These are phyloP conservation scores for Sander vitreus DNA, from an alignment of 2,113 vertebrate genomes.

Conservation along the genomic window DNA sequence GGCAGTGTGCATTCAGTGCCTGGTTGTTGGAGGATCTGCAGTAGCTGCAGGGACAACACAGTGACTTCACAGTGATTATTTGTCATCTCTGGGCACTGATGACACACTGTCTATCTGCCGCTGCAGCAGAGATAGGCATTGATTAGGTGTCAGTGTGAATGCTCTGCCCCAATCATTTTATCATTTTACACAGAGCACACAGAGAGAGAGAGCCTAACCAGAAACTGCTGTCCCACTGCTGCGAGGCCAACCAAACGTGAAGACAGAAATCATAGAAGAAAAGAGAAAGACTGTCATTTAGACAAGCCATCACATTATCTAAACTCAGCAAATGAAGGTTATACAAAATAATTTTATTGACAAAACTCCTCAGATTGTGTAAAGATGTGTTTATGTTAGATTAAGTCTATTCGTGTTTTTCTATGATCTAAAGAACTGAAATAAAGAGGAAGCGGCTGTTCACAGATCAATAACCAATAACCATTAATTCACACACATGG, in stretches of 20 bases:
- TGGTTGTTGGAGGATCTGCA: slow-evolving; percentile 3
- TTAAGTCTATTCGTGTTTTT: slow-evolving; percentile 9
- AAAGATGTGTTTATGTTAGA: background rate
- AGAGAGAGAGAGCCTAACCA: slow-evolving; percentile 30
- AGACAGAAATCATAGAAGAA: background rate
- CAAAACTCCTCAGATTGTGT: background rate
- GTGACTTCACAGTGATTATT: slow-evolving; percentile 56
- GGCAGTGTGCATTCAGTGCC: background rate
- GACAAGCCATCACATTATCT: background rate
- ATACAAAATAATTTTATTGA: background rate
- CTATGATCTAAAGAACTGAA: slow-evolving; percentile 3
- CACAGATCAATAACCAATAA: slow-evolving; percentile 49
- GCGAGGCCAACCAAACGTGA: slow-evolving; percentile 3
- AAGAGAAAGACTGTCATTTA: background rate
- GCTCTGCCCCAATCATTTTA: slow-evolving; percentile 36
- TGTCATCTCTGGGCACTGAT: slow-evolving; percentile 61
- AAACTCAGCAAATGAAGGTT: background rate
- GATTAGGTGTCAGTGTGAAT: slow-evolving; percentile 70
- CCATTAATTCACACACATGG: slow-evolving; percentile 31
- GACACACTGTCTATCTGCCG: slow-evolving; percentile 52
- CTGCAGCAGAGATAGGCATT: slow-evolving; percentile 65
- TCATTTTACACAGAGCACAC: slow-evolving; percentile 42
- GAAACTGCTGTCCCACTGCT: slow-evolving; percentile 26
- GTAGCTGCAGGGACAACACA: slow-evolving; percentile 45
- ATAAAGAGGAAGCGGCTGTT: slow-evolving; percentile 4